phyloP scores from a whole-genome alignment of 2,888 invertebrate genomes.

The Perithous albicinctus region DNA sequence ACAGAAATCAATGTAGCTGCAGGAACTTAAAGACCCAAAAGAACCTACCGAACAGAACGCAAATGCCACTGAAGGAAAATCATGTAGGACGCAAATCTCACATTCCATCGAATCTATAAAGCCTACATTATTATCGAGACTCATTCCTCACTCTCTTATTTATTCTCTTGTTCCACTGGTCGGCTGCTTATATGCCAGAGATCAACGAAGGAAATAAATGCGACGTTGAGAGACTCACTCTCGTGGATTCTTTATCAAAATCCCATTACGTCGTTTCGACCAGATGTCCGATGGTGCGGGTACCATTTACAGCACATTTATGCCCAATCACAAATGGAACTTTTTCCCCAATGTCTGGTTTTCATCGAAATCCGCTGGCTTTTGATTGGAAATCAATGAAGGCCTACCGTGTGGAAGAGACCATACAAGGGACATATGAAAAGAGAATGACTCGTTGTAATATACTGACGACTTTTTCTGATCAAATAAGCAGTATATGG shows the following conservation, averaged over 20 bases:
- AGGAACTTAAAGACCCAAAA: no score
- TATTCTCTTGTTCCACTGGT: no score
- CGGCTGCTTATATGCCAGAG: no score
- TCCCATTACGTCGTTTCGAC: conserved; percentile 28
- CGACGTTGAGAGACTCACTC: conserved; percentile 25
- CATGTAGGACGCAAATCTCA: no score
- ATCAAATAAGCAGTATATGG: conserved; percentile 23
- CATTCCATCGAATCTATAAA: no score
- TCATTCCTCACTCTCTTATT: no score
- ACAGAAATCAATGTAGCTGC: no score
- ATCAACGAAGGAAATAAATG: conserved; percentile 56
- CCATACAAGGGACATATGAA: not conserved
- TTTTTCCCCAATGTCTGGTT: not conserved
- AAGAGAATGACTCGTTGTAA: conserved; percentile 26
- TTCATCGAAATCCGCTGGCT: not conserved
- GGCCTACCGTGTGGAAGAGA: not conserved
- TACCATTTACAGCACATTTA: conserved; percentile 3
- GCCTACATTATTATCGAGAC: no score
- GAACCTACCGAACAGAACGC: no score
- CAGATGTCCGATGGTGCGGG: conserved; percentile 28
- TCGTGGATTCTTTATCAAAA: conserved; percentile 42
- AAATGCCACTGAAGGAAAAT: no score
- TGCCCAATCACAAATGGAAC: conserved; percentile 5
- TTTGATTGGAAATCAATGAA: conserved; percentile 1
- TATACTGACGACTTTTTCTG: not conserved